A percentile compares a stretch with the other conserved stretches of the same genome.
phyloP scores from a whole-genome alignment of 2,113 vertebrate genomes.

The Rhodinocichla rosea region DNA sequence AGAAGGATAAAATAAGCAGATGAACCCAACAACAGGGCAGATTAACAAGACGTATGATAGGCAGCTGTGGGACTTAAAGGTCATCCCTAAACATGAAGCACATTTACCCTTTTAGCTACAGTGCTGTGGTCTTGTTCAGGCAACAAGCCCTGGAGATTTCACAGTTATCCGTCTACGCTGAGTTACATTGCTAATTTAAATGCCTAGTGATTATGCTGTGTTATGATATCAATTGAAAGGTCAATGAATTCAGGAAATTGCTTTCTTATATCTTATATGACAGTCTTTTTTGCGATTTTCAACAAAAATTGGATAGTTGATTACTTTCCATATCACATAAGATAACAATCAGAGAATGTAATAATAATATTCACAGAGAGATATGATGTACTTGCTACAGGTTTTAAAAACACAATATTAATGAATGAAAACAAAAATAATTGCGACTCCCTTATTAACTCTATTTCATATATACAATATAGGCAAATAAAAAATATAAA shows the following conservation, averaged over 20 bases:
- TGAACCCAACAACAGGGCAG: slow-evolving; percentile 32
- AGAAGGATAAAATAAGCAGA: slow-evolving; percentile 47
- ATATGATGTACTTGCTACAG: neutral
- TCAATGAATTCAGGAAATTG: slow-evolving; percentile 77
- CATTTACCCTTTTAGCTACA: slow-evolving; percentile 72
- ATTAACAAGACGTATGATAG: slow-evolving; percentile 57
- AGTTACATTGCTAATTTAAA: slow-evolving; percentile 73
- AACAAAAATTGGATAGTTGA: slow-evolving; percentile 35
- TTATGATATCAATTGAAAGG: slow-evolving; percentile 74
- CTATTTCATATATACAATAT: neutral
- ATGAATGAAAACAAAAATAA: neutral
- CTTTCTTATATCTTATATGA: slow-evolving; percentile 46
- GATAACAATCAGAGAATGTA: neutral
- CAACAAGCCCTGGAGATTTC: slow-evolving; percentile 59
- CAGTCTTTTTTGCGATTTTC: slow-evolving; percentile 47
- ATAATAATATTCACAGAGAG: neutral
- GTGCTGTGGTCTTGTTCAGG: slow-evolving; percentile 53
- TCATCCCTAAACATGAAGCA: slow-evolving; percentile 67
- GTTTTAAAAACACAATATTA: neutral
- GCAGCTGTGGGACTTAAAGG: slow-evolving; percentile 69
- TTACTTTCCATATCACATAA: slow-evolving; percentile 48
- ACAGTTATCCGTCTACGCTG: slow-evolving; percentile 3
- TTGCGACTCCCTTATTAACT: neutral
- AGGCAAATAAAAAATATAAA: neutral
- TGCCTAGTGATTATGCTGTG: slow-evolving; percentile 67